Base-by-base conservation (phyloP, 1,140 invertebrate species). In the Lanistes nyassanus region DNA sequence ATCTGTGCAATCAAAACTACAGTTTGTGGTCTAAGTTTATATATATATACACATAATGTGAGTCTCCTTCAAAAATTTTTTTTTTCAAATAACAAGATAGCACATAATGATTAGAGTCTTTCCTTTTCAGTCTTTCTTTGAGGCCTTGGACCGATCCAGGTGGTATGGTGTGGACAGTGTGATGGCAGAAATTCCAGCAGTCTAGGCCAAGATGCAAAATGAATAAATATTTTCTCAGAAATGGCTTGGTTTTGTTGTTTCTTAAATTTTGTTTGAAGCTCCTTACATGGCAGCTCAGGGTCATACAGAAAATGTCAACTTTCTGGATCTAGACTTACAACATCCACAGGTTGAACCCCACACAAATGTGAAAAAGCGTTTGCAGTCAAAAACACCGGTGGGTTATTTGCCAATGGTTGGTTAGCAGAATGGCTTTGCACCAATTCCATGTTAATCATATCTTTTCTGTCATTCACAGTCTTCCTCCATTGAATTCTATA, bases 51-150 rank as follows among this genome's bases (percentile, higher is more conserved):
- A 65, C 47, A 51, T 34, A 29, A 16, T 29, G 21, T n/a, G n/a
- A n/a, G n/a, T n/a, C n/a, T 56, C 19, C 3, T 47, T 37, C 29
- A 37, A 42, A 37, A 31, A 26, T 37, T 23, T 56, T 66, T 64
- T 13, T 37, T 66, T 67, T 70, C 65, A 71, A 65, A 42, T 62
- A 26, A 31, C 21, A 47, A 56, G 37, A 58, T 68, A 29, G 13
- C 55, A 62, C 39, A 23, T 21, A 39, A 42, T 79, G 0, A 13
- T 29, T 76, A 0, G 51, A 66, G 76, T 70, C 53, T 76, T 70
- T 77, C 37, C 74, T 36, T 86, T 87, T 72, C 83, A 90, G 87
- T 88, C 90, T 78, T 82, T 90, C 36, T 90, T 89, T 85, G 82
- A 85, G 66, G 85, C 88, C 60, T 72, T 90, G 74, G 90, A 90